These are phyloP conservation scores for Eupsilia transversa DNA, from an alignment of 2,888 invertebrate genomes.

Conservation along the genomic window DNA sequence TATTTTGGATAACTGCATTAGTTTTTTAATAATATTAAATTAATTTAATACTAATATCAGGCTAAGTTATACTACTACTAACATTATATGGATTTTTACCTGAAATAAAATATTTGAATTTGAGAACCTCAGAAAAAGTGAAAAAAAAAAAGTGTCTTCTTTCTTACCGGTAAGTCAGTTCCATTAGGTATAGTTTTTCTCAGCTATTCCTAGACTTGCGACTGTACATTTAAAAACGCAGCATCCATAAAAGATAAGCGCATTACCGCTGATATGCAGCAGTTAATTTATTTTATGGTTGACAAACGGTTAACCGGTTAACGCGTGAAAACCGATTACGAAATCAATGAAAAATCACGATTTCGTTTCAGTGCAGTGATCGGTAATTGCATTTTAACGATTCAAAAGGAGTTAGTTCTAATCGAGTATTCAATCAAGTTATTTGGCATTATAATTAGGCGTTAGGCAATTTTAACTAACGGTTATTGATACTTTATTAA, in stretches of 20 bases:
- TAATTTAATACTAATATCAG: no score
- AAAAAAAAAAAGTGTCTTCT: not conserved
- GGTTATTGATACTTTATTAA: slow-evolving; percentile 58
- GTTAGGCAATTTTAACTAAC: slow-evolving; percentile 54
- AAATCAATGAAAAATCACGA: slow-evolving; percentile 47
- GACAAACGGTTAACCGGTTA: slow-evolving; percentile 6
- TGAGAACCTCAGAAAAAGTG: not conserved
- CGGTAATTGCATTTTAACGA: slow-evolving; percentile 21
- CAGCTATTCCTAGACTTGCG: not conserved
- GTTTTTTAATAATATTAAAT: no score
- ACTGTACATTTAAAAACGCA: slow-evolving; percentile 9
- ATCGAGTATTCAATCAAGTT: slow-evolving; percentile 33
- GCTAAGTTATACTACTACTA: no score
- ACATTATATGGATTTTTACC: no score
- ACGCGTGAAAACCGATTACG: slow-evolving; percentile 46
- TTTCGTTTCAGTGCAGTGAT: slow-evolving; percentile 31
- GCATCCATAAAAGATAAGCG: slow-evolving; percentile 12
- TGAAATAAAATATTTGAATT: no score
- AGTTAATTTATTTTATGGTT: slow-evolving; percentile 28
- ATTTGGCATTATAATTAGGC: slow-evolving; percentile 46
- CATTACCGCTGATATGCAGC: slow-evolving; percentile 5
- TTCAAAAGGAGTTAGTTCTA: slow-evolving; percentile 22
- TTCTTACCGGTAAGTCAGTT: not conserved
- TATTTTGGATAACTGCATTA: no score
- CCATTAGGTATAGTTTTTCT: slow-evolving; percentile 20